Conservation (phyloP, 2,113 vertebrate genomes). For the Passer montanus region DNA sequence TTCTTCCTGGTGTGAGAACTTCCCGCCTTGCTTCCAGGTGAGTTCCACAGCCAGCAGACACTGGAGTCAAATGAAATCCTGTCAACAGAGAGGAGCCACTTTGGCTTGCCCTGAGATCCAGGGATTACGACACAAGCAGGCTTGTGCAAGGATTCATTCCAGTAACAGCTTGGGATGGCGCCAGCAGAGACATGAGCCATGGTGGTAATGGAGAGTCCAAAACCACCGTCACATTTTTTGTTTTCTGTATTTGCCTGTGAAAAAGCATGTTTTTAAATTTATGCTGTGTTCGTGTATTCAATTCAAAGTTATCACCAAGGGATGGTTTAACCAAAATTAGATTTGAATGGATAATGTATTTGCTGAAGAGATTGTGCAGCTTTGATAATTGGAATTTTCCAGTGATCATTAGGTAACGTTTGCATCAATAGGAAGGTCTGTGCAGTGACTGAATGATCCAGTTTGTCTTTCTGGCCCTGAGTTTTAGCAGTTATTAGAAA, state of each 20-base stretch:
- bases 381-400: background rate
- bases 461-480: background rate
- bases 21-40: accelerated
- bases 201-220: background rate
- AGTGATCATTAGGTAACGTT: background rate
- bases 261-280: background rate
- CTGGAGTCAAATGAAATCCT: background rate
- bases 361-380: background rate
- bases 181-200: background rate
- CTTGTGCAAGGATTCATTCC: background rate
- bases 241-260: background rate
- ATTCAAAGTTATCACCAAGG: background rate
- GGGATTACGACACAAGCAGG: background rate
- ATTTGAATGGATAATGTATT: background rate
- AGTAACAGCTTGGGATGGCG: background rate
- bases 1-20: background rate
- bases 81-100: background rate
- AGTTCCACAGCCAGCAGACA: background rate
- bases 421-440: background rate
- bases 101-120: background rate
- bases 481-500: background rate
- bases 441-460: background rate
- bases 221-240: background rate
- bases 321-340: background rate
- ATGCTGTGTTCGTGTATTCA: background rate